Base-by-base conservation (phyloP, 2,888 invertebrate species). In the Netelia virgata region DNA sequence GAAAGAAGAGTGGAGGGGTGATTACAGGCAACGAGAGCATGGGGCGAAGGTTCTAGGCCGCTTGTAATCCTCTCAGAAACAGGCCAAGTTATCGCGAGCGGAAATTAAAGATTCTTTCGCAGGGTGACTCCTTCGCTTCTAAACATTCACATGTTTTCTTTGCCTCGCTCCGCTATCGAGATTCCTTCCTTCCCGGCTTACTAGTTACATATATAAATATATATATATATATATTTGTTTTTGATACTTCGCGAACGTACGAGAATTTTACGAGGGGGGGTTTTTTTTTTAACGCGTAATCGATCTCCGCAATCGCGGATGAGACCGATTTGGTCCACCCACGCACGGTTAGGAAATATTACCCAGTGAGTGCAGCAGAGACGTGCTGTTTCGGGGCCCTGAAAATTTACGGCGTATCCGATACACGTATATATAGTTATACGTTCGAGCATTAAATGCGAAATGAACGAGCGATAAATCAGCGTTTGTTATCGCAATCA, bases 401-500 rank as follows among this genome's bases (percentile, higher is more conserved):
- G 72, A 63, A 73, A 84, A 81, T 84, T 64, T 85, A 83, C 50
- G 50, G 53, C 18, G n/a, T 41, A 47, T 73, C 59, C 66, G 64
- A 59, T 59, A 36, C 16, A 16, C 16, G 23, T 16, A 28, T 63
- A 20, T 47, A 73, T 57, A 59, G 36, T 1, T n/a, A 16, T 47
- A 14, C 41, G 53, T 81, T 55, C 53, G 68, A 47, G 36, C 50
- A 43, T 20, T 36, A 72, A 72, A 47, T 41, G 28, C 68, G 68
- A 84, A 81, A 84, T 63, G 64, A 73, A 73, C 43, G 20, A 43
- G 18, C 80, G 68, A 80, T 80, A 85, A 85, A 83, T 76, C 68
- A 66, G 68, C 43, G 68, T 73, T 64, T 68, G 85, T 83, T 77
- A 84, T 84, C 81, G 73, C 68, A 69, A 77, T 81, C 77, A 68